Percentiles rank a stretch among this genome's conserved stretches.
These are phyloP conservation scores for Zaprionus kolodkinae DNA, from an alignment of 1,140 invertebrate genomes.

Conservation along the genomic window DNA sequence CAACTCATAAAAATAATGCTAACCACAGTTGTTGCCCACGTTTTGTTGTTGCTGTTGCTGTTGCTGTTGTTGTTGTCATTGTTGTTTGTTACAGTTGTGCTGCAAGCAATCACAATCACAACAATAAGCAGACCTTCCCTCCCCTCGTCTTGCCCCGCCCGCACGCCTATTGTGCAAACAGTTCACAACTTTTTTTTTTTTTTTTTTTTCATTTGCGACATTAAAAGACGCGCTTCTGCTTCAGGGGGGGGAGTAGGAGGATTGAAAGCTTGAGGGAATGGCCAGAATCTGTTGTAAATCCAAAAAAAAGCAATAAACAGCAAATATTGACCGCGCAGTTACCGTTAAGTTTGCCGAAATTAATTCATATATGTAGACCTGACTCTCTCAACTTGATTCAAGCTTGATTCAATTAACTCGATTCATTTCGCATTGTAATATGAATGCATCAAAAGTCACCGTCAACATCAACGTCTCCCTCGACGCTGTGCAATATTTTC, in stretches of 20 bases:
- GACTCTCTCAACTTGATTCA: too few species aligned
- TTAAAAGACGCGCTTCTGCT: constrained; percentile 38
- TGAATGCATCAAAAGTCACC: neutral
- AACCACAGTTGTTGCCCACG: constrained; percentile 51
- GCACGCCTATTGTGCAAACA: constrained; percentile 57
- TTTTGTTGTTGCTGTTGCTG: neutral
- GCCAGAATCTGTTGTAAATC: neutral
- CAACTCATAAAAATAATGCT: constrained; percentile 71
- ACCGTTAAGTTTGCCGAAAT: constrained; percentile 5
- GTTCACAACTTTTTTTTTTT: constrained; percentile 22
- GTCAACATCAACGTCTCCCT: neutral
- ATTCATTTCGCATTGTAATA: neutral
- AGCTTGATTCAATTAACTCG: constrained; percentile 3
- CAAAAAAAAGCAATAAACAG: neutral
- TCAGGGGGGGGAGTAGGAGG: too few species aligned
- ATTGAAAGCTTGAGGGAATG: too few species aligned
- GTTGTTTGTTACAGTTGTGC: constrained; percentile 64
- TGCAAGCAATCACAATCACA: constrained; percentile 45
- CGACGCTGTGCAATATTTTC: constrained; percentile 7
- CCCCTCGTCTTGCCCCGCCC: constrained; percentile 18
- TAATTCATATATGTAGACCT: neutral
- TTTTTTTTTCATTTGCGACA: constrained; percentile 37
- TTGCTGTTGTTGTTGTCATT: constrained; percentile 50
- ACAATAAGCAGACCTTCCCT: constrained; percentile 19
- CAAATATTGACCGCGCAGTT: neutral